These are phyloP conservation scores for Palaemon carinicauda DNA, from an alignment of 1,140 invertebrate species.

Conservation along the genomic window DNA sequence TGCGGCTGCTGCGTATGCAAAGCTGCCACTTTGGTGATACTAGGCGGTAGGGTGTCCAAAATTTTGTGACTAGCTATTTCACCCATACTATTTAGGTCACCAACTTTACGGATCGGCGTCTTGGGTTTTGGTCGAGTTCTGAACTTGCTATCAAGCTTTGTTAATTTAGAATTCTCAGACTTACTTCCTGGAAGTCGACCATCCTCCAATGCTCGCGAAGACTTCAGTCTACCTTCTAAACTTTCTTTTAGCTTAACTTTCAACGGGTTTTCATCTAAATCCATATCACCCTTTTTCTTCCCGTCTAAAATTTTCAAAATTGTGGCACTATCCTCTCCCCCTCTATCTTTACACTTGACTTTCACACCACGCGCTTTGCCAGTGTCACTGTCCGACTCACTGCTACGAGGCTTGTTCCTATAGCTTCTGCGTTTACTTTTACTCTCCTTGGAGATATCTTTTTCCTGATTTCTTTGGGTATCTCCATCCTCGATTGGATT, in stretches of 20 bases:
- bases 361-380: constrained; percentile 41
- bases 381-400: constrained; percentile 64
- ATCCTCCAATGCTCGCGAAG: constrained; percentile 48
- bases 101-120: constrained; percentile 52
- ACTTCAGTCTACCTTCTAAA: constrained; percentile 50
- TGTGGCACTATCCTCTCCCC: constrained; percentile 34
- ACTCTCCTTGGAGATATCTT: constrained; percentile 45
- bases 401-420: constrained; percentile 46
- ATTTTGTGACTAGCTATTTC: constrained; percentile 61
- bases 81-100: constrained; percentile 59
- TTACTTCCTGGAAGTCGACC: constrained; percentile 42
- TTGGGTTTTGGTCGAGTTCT: constrained; percentile 55
- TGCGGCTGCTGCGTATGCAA: constrained; percentile 60
- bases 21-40: constrained; percentile 59
- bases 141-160: constrained; percentile 52
- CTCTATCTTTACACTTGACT: constrained; percentile 53
- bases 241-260: constrained; percentile 59
- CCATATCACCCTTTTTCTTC: constrained; percentile 55
- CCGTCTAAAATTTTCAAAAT: constrained; percentile 55
- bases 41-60: constrained; percentile 57
- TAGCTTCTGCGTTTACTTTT: constrained; percentile 53
- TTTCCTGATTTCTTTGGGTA: constrained; percentile 29
- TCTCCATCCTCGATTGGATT: constrained; percentile 54
- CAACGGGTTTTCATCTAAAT: constrained; percentile 53
- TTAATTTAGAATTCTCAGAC: constrained; percentile 46